Evolutionary conservation across 2,797 vertebrate genomes (phyloP).

Genomic region (Acomys russatus): DNA sequence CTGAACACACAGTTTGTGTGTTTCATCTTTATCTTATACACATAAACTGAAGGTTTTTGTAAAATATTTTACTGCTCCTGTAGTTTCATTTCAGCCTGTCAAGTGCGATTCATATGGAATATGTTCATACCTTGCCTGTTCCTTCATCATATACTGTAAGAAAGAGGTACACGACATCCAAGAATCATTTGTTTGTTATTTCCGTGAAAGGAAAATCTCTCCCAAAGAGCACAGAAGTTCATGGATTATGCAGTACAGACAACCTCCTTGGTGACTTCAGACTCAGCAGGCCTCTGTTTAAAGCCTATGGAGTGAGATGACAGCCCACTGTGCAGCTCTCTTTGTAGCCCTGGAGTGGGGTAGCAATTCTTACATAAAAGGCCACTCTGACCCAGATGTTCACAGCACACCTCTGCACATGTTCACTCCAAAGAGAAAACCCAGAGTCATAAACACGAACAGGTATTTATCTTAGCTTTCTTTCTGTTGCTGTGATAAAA

Average conservation of each 20-base stretch:
- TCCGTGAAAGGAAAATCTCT: constrained; percentile 3
- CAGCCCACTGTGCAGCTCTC: neutral
- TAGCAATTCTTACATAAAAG: neutral
- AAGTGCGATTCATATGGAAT: neutral
- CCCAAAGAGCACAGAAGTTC: neutral
- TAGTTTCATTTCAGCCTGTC: neutral
- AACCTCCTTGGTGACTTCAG: neutral
- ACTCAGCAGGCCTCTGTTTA: neutral
- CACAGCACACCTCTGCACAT: neutral
- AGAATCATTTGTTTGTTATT: constrained; percentile 27
- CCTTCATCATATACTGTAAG: neutral
- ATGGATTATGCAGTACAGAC: neutral
- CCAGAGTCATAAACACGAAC: neutral
- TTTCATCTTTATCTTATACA: neutral
- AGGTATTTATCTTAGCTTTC: neutral
- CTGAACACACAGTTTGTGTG: neutral
- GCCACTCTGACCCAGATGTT: neutral
- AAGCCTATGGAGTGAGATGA: neutral
- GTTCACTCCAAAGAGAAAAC: neutral
- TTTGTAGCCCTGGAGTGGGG: fast-evolving
- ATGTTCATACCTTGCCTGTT: neutral
- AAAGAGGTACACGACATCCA: neutral
- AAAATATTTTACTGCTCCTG: neutral
- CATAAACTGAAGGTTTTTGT: neutral
- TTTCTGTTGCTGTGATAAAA: neutral